Conservation (phyloP, 2,888 invertebrate species). For the Venusia cambrica region DNA sequence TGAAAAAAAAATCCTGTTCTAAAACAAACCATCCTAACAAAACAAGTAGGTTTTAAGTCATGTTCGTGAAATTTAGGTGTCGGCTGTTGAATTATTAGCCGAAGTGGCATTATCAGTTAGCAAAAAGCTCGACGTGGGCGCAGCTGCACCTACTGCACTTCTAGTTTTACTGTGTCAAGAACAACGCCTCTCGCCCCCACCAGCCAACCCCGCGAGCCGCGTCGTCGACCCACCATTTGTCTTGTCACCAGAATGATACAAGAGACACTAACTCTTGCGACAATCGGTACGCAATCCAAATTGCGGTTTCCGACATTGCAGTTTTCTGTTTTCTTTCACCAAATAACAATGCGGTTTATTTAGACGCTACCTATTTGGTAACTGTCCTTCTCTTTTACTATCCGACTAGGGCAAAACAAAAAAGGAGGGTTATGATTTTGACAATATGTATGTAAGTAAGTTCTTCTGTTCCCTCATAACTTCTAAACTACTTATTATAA, state of each 20-base stretch:
- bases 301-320: constrained; percentile 36
- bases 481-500: too few relatives aligned
- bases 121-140: constrained; percentile 77
- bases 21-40: too few relatives aligned
- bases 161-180: constrained; percentile 81
- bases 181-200: constrained; percentile 74
- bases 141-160: constrained; percentile 79
- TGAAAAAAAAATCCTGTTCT: too few relatives aligned
- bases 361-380: constrained; percentile 43
- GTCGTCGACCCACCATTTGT: constrained; percentile 42
- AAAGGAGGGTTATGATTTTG: too few relatives aligned
- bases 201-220: constrained; percentile 36
- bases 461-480: too few relatives aligned
- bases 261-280: constrained; percentile 43
- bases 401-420: too few relatives aligned
- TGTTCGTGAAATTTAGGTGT: too few relatives aligned
- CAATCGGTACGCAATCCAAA: constrained; percentile 47
- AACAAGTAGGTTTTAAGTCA: too few relatives aligned
- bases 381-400: constrained; percentile 33
- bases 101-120: constrained; percentile 29
- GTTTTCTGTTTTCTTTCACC: constrained; percentile 36
- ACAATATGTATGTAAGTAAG: too few relatives aligned
- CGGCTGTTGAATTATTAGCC: constrained; percentile 12
- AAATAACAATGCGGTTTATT: constrained; percentile 39
- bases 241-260: constrained; percentile 52